Evolutionary conservation across 1,140 invertebrate genomes (phyloP).

Genomic region (Chrysomallon squamiferum): DNA sequence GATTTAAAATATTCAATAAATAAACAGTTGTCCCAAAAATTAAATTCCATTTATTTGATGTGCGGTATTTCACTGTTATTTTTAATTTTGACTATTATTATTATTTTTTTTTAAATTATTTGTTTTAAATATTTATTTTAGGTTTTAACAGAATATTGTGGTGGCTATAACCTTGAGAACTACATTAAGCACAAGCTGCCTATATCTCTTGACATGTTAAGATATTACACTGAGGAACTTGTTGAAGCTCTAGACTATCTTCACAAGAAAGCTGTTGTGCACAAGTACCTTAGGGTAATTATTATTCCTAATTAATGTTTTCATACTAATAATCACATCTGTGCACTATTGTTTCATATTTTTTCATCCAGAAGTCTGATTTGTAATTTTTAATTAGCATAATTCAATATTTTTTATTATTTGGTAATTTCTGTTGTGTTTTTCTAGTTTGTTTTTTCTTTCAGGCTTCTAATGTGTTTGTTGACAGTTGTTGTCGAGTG

Average conservation of each 20-base stretch:
- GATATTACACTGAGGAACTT: slow-evolving; percentile 72
- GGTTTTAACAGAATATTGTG: slow-evolving; percentile 71
- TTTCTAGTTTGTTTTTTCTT: slow-evolving; percentile 1
- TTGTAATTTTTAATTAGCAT: background rate
- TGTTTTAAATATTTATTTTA: no score
- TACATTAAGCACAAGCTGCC: slow-evolving; percentile 67
- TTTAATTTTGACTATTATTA: no score
- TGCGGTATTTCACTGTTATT: no score
- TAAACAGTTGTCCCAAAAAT: no score
- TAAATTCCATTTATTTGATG: no score
- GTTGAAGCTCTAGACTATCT: slow-evolving; percentile 75
- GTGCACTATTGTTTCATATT: no score
- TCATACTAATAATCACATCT: no score
- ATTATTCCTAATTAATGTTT: background rate
- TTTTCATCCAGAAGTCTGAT: background rate
- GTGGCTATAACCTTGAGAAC: slow-evolving; percentile 65
- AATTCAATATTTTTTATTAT: background rate
- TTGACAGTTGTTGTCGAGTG: slow-evolving; percentile 56
- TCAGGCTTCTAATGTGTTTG: slow-evolving; percentile 57
- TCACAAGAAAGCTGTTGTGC: slow-evolving; percentile 79
- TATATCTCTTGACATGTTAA: slow-evolving; percentile 69
- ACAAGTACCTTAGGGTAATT: slow-evolving; percentile 73
- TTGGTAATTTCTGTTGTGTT: background rate
- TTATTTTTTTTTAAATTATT: no score
- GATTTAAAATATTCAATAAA: no score